Conservation (phyloP, 2,797 vertebrate species). For the Arnoldichthys spilopterus region DNA sequence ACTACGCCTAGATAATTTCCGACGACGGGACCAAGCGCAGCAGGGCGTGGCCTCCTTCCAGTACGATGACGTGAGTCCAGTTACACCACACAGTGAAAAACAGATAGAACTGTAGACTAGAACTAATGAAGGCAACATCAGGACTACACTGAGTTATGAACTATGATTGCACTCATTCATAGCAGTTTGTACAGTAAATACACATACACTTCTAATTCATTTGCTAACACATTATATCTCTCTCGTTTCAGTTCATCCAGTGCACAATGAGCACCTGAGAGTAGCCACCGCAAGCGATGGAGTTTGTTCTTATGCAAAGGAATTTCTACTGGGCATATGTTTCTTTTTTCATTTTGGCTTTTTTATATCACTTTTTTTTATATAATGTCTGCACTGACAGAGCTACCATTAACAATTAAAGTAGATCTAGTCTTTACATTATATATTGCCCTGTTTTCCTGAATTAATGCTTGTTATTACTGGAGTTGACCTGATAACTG, state of each 20-base stretch:
- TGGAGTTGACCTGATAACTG: not conserved
- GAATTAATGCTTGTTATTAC: not conserved
- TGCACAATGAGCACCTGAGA: slow-evolving; percentile 56
- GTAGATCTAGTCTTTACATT: not conserved
- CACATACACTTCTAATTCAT: not conserved
- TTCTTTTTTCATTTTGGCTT: not conserved
- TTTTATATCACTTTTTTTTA: slow-evolving; percentile 9
- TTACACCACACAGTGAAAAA: too few species aligned
- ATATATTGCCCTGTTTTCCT: not conserved
- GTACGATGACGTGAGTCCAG: slow-evolving; percentile 83
- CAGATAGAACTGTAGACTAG: not conserved
- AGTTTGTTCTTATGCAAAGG: not conserved
- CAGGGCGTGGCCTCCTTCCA: slow-evolving; percentile 85
- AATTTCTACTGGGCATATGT: not conserved
- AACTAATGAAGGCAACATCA: too few species aligned
- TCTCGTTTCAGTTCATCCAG: slow-evolving; percentile 56
- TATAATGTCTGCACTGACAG: not conserved
- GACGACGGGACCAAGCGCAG: slow-evolving; percentile 79
- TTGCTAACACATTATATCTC: not conserved
- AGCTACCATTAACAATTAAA: not conserved
- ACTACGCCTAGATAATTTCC: slow-evolving; percentile 76
- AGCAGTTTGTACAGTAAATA: not conserved
- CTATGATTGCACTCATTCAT: not conserved
- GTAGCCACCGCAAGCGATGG: not conserved
- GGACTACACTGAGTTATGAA: too few species aligned